Percentiles rank a stretch among this genome's conserved stretches.
These are phyloP conservation scores for Cladorhizidae sp. DNA, from an alignment of 37 sponge, comb jelly and placozoan genomes.

Conservation along the genomic window DNA sequence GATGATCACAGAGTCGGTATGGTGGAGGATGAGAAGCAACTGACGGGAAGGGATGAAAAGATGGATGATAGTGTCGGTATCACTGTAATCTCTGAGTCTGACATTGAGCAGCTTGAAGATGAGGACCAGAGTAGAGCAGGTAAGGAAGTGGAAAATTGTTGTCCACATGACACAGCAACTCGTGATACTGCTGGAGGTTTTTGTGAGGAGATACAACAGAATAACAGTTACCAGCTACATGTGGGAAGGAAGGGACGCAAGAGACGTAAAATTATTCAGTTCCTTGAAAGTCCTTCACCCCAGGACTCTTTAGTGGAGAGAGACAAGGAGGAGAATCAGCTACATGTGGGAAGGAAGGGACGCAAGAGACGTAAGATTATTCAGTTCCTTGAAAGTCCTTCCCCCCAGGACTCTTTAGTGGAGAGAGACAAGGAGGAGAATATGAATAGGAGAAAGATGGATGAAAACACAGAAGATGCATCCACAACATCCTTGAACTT, in stretches of 20 bases:
- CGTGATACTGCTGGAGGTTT: not conserved
- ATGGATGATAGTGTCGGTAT: not conserved
- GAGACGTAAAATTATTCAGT: not conserved
- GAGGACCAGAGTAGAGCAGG: not conserved
- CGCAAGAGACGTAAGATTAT: not conserved
- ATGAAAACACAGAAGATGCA: not conserved
- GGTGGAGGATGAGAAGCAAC: not conserved
- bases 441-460: not conserved
- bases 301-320: not conserved
- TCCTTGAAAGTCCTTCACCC: slow-evolving; percentile 4
- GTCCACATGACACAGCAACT: not conserved
- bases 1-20: not conserved
- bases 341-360: not conserved
- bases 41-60: not conserved
- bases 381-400: slow-evolving; percentile 9
- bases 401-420: not conserved
- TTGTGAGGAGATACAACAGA: not conserved
- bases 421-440: not conserved
- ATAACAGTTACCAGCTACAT: slow-evolving; percentile 36
- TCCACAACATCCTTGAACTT: too few species aligned
- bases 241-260: not conserved
- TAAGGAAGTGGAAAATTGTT: not conserved
- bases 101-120: slow-evolving; percentile 24
- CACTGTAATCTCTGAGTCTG: slow-evolving; percentile 36
- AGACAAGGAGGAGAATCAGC: not conserved